Percentiles rank a stretch among this genome's conserved stretches.
Conservation (phyloP, 2,888 invertebrate genomes). For the Folsomia candida region DNA sequence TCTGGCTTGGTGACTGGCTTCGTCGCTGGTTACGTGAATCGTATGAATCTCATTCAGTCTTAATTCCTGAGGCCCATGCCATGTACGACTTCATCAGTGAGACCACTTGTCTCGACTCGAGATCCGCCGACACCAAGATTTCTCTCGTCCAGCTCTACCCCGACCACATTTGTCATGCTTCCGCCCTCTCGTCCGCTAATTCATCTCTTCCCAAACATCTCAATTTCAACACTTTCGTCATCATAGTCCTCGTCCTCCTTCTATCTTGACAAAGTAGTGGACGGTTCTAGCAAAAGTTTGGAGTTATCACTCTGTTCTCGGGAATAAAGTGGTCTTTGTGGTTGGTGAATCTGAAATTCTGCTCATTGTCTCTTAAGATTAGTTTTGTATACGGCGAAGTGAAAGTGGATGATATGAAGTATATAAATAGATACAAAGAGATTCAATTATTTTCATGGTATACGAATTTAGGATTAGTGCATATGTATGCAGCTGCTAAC, state of each 20-base stretch:
- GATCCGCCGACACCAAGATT: conserved; percentile 60
- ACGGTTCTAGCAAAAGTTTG: too few relatives aligned
- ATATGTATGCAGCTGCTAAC: too few relatives aligned
- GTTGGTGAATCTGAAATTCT: background rate
- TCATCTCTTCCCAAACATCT: too few relatives aligned
- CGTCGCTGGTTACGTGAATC: conserved; percentile 84
- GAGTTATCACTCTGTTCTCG: background rate
- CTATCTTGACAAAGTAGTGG: background rate
- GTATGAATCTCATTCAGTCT: conserved; percentile 69
- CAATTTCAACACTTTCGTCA: too few relatives aligned
- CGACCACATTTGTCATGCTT: conserved; percentile 77
- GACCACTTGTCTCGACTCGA: conserved; percentile 66
- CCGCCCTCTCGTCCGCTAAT: conserved; percentile 69
- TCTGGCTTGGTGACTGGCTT: too few relatives aligned
- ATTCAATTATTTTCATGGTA: too few relatives aligned
- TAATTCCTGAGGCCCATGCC: conserved; percentile 51
- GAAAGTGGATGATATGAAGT: too few relatives aligned
- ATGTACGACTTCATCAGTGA: conserved; percentile 46
- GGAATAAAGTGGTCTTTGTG: background rate
- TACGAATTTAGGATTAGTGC: too few relatives aligned
- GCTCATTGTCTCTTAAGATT: background rate
- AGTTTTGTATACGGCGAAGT: too few relatives aligned
- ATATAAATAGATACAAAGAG: too few relatives aligned
- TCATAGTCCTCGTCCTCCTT: too few relatives aligned
- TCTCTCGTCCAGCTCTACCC: conserved; percentile 72